Evolutionary conservation across 2,113 vertebrate genomes (phyloP), one percentile per base, ranked within the genome.

Genomic region (Helogale parvula): DNA sequence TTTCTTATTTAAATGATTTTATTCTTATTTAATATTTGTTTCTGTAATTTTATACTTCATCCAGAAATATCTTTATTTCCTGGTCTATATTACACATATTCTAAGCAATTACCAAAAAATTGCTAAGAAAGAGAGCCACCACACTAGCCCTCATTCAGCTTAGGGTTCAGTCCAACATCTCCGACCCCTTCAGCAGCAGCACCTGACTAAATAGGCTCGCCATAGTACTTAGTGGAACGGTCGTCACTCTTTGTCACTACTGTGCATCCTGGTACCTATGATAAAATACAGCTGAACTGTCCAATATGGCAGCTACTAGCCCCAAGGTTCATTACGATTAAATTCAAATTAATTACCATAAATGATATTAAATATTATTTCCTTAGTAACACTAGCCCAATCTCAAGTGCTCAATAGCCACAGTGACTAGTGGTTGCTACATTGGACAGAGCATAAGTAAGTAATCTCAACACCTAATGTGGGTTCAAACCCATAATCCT

Each of bases 161-260:
- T 63, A 38, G 2, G 50, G 3, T 19, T 33, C 63, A 63, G 14
- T 8, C 2, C 33, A 3, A 50, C 17, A 45, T 45, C 47, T 72
- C 57, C 17, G n/a, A 50, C 3, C 0, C 0, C 38, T 0, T 60
- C 25, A 72, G 7, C 17, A 54, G 4, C 4, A 52, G 5, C 11
- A 31, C 3, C 14, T 38, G 10, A 68, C 10, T 31, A 29, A 15
- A 31, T 25, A n/a, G 5, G 0, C 14, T 54, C 60, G 17, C 3
- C 12, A 17, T 4, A 31, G 5, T 89, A 52, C 52, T 41, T 65
- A 52, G 15, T 60, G 29, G 23, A 72, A 79, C 5, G 19, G 10
- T 10, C 13, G 9, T 41, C 29, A 71, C 35, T 54, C 27, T 76
- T 65, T 16, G 17, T 27, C 63, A 47, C 17, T 27, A 0, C 2